Evolutionary conservation across 1,140 invertebrate genomes (phyloP).

Genomic region (Achroia grisella): DNA sequence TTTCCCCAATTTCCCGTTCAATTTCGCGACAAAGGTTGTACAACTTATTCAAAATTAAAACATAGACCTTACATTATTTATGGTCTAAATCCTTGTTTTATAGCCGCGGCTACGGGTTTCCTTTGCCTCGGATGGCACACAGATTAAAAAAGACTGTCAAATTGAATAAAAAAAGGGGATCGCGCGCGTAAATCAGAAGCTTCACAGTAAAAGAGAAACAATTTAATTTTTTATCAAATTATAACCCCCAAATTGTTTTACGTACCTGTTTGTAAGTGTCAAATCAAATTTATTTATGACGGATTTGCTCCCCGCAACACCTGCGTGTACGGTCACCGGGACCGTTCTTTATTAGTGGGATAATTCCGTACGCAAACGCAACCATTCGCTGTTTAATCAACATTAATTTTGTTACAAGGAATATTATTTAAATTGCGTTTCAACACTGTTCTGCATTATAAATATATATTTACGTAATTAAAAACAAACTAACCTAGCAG

Average conservation of each 20-base stretch:
- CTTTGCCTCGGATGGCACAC: too few relatives aligned
- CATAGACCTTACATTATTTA: too few relatives aligned
- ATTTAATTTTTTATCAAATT: conserved; percentile 34
- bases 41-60: too few relatives aligned
- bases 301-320: conserved; percentile 41
- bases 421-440: too few relatives aligned
- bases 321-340: conserved; percentile 36
- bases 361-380: conserved; percentile 21
- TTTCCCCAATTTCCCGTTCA: neutral
- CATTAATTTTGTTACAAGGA: neutral
- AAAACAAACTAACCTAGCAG: too few relatives aligned
- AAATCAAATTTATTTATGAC: conserved; percentile 61
- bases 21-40: neutral
- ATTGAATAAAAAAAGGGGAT: too few relatives aligned
- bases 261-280: conserved; percentile 41
- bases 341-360: conserved; percentile 24
- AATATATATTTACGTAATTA: too few relatives aligned
- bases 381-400: conserved; percentile 9
- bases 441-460: too few relatives aligned
- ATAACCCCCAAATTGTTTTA: conserved; percentile 38
- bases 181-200: too few relatives aligned
- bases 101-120: neutral
- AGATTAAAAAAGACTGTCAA: too few relatives aligned
- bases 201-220: too few relatives aligned
- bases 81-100: neutral